Base-by-base conservation (phyloP, 2,113 vertebrate species). In the Oryzias javanicus region DNA sequence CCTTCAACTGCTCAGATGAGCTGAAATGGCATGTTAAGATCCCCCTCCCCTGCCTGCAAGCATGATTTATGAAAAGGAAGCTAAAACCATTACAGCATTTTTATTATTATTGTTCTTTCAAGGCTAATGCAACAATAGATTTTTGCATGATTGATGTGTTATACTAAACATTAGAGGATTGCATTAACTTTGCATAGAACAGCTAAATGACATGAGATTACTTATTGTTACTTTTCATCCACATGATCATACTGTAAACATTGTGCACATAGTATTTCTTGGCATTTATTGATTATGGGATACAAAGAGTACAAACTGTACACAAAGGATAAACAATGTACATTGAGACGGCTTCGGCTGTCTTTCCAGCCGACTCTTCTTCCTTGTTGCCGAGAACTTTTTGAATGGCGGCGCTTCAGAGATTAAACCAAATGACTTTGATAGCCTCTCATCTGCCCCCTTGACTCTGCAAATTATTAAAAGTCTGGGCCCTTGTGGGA, bases 81-180 rank as follows among this genome's bases (percentile, higher is more conserved):
- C 91, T 81, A 83, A 88, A 88, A 90, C 89, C 89, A 92, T 92
- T 91, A 91, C 88, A 91, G 90, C 89, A 83, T 91, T 92, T 92
- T 92, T 93, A 92, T 93, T 92, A 92, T 92, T 91, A 92, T 91
- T 92, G 89, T 91, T 91, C 87, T 91, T 92, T 91, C 90, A 91
- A 89, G 90, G 91, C 90, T 92, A 92, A 92, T 92, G 91, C 90
- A 91, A 91, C 91, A 92, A 92, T 92, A 91, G 90, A 92, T 92
- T 92, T 91, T 91, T 91, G 87, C 88, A 89, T 91, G 90, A 92
- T 92, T 91, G 91, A 92, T 92, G 90, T 18, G 80, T 90, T 88
- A 89, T 87, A 91, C 86, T 89, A 92, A 92, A 92, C 91, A 92
- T 91, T 91, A 92, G 88, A 82, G 83, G 90, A 91, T 92, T 92